Evolutionary conservation across 1,140 invertebrate species (phyloP), one percentile per base, ranked within the genome.

Genomic region (Aphelenchoides fujianensis): DNA sequence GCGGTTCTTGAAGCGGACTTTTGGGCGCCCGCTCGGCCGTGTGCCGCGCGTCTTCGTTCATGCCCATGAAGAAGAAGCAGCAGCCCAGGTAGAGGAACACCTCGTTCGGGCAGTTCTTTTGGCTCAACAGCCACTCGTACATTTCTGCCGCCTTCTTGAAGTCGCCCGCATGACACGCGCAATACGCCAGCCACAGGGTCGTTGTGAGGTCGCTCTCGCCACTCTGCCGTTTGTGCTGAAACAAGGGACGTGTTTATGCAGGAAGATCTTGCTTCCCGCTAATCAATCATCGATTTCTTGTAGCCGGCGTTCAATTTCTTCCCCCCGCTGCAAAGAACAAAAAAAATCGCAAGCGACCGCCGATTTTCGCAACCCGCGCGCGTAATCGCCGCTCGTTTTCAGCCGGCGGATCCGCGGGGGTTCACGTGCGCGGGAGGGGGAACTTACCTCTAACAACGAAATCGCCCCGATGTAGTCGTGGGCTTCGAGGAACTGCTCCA

Each of bases 391-490:
- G n/a, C n/a, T n/a, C n/a, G n/a, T n/a, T n/a, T n/a, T n/a, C n/a
- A n/a, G n/a, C n/a, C n/a, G n/a, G n/a, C n/a, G n/a, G n/a, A n/a
- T n/a, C n/a, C n/a, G n/a, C n/a, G n/a, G n/a, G n/a, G n/a, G n/a
- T n/a, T n/a, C n/a, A n/a, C n/a, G n/a, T n/a, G n/a, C n/a, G n/a
- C n/a, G n/a, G n/a, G n/a, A n/a, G n/a, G n/a, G n/a, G n/a, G n/a
- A n/a, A 66, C 63, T 1, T 82, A 93, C 94, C 88, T 97, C 94
- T 12, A 97, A 85, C 67, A 96, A 87, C 0, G 94, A 95, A 30
- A 96, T 88, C 0, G 93, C 94, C 9, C 95, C 95, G 3, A 91
- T 91, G 81, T 96, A 98, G 86, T 98, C 95, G 30, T 94, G 86
- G 74, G 90, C 90, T 30, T 90, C 85, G 0, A 98, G 85, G 83